phyloP scores from a whole-genome alignment of 2,113 vertebrate species.

The Ciconia maguari region DNA sequence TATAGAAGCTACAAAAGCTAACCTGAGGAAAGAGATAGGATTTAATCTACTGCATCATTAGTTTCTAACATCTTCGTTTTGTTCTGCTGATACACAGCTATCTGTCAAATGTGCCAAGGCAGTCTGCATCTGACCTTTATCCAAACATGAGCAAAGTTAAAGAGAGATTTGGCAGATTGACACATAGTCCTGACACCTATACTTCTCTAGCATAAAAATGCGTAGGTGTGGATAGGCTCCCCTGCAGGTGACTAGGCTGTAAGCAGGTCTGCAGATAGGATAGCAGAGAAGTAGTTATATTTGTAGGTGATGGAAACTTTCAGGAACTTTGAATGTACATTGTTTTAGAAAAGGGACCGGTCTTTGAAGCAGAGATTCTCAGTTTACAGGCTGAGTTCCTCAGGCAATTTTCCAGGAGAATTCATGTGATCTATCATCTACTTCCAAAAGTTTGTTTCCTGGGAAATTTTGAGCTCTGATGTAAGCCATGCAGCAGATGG shows the following conservation, averaged over 20 bases:
- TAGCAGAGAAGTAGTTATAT: background rate
- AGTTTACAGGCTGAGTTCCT: background rate
- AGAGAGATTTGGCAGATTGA: background rate
- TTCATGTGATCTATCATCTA: background rate
- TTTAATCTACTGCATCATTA: background rate
- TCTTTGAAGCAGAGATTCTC: background rate
- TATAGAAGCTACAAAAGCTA: background rate
- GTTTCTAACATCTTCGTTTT: background rate
- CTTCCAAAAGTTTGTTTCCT: background rate
- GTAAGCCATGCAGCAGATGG: background rate
- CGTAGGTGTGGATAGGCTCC: background rate
- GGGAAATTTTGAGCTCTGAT: background rate
- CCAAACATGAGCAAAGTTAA: background rate
- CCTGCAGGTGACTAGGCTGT: background rate
- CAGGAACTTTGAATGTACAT: background rate
- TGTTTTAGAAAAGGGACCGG: background rate
- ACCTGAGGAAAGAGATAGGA: background rate
- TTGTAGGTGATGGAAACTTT: background rate
- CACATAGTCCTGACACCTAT: background rate
- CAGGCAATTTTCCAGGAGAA: background rate
- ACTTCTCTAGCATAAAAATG: background rate
- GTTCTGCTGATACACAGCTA: background rate
- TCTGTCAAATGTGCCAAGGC: background rate
- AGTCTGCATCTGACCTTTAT: background rate
- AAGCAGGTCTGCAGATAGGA: background rate